Evolutionary conservation across 2,888 invertebrate genomes (phyloP), one percentile per base, ranked within the genome.

Genomic region (Brenthis daphne): DNA sequence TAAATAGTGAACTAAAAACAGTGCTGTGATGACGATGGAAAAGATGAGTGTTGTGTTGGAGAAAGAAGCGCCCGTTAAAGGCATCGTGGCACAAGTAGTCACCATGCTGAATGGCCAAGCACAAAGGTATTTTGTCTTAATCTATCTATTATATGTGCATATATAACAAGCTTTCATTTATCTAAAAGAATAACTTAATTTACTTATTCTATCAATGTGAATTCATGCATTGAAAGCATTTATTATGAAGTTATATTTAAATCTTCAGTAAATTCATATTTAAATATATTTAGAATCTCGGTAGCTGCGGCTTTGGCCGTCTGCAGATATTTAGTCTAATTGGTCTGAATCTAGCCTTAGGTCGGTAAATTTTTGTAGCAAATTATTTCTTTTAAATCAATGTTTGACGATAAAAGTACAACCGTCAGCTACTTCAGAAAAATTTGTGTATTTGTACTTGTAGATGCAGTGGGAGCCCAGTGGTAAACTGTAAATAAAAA

Each of bases 71-170:
- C 93, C 93, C 2, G 85, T 86, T 53, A 92, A 92, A 74, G 93
- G 93, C 71, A 89, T 92, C 29, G 93, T 93, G 80, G 93, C 93
- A 58, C 93, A 93, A 80, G 92, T 93, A 77, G 92, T 93, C 77
- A 93, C 93, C 43, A 91, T 93, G 89, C 89, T 93, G 57, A 93
- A 93, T 79, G 90, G 88, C 76, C 92, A 92, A 79, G 90, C 91
- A 71, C 90, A 92, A 76, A 90, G 89, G 92, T 92, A 88, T 43
- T 51, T 16, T 12, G 11, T n/a, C n/a, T 12, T 20, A 13, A 43
- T 16, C 8, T 55, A 60, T 20, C 5, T 29, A 0, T 13, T 33
- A 6, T 24, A 29, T 29, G 14, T 12, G 12, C 0, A 29, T 55
- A 55, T 55, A 16, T 14, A 29, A 29, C 24, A 13, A 20, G 4